Evolutionary conservation across 2,113 vertebrate species (phyloP).

Genomic region (Tringa solitaria): DNA sequence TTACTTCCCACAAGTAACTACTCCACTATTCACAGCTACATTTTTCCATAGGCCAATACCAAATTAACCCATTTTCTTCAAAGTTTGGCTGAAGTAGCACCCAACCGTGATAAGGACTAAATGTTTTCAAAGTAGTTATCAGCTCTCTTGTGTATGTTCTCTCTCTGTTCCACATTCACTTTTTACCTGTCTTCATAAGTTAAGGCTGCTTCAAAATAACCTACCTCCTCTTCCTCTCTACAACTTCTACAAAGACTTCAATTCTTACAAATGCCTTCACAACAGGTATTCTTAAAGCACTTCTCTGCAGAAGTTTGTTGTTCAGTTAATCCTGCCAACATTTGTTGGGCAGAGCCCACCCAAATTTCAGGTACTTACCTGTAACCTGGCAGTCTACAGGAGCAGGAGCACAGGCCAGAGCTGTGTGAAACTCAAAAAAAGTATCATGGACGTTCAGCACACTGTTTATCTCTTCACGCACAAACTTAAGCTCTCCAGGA

Average conservation of each 20-base stretch:
- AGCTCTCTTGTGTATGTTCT: background rate
- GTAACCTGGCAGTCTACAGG: slow-evolving; percentile 88
- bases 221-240: background rate
- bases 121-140: background rate
- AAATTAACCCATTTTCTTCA: background rate
- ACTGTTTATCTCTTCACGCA: slow-evolving; percentile 80
- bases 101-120: background rate
- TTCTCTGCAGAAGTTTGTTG: background rate
- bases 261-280: background rate
- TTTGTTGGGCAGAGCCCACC: background rate
- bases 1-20: background rate
- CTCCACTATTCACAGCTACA: background rate
- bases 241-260: background rate
- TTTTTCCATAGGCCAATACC: background rate
- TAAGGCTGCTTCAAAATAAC: background rate
- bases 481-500: slow-evolving; percentile 72
- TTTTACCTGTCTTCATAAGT: background rate
- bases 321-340: background rate
- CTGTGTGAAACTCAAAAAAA: slow-evolving; percentile 88
- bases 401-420: slow-evolving; percentile 86
- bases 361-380: slow-evolving; percentile 61
- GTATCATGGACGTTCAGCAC: slow-evolving; percentile 72
- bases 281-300: background rate
- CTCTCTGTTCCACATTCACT: background rate
- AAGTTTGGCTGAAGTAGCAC: background rate